A percentile compares a stretch with the other conserved stretches of the same genome.
Conservation (phyloP, 2,888 invertebrate species). For the Heliconius ethilla region DNA sequence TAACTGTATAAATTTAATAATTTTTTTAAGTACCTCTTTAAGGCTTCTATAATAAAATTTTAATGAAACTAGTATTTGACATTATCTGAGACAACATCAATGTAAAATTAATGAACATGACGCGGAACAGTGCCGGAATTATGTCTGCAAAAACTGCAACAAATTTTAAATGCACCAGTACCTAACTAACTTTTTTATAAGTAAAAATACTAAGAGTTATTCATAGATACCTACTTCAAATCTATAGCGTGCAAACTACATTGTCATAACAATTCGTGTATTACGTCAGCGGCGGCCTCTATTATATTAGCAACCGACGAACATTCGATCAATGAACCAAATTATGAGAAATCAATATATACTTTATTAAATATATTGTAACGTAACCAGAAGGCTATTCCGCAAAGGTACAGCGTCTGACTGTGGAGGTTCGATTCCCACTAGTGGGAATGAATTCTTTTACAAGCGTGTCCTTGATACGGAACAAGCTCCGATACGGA, state of each 20-base stretch:
- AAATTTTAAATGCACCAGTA: too few relatives aligned
- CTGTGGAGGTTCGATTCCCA: too few relatives aligned
- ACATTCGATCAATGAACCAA: neutral
- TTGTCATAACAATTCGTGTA: slow-evolving; percentile 49
- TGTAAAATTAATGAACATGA: too few relatives aligned
- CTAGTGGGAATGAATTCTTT: neutral
- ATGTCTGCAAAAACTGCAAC: too few relatives aligned
- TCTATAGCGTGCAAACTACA: slow-evolving; percentile 48
- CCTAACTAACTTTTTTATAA: too few relatives aligned
- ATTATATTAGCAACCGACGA: neutral
- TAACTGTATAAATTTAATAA: too few relatives aligned
- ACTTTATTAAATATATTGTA: neutral
- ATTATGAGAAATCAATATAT: neutral
- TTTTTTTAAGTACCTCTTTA: too few relatives aligned
- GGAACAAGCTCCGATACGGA: too few relatives aligned
- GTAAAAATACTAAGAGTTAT: neutral
- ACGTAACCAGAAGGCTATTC: neutral
- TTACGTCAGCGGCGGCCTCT: slow-evolving; percentile 61
- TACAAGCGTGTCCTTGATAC: neutral
- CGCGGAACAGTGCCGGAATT: too few relatives aligned
- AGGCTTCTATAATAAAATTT: too few relatives aligned
- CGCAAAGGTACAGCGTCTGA: neutral
- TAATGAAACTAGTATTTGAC: too few relatives aligned
- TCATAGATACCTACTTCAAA: neutral
- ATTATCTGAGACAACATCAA: too few relatives aligned